Conservation (phyloP, 2,888 invertebrate species). For the Prionchulus punctatus region DNA sequence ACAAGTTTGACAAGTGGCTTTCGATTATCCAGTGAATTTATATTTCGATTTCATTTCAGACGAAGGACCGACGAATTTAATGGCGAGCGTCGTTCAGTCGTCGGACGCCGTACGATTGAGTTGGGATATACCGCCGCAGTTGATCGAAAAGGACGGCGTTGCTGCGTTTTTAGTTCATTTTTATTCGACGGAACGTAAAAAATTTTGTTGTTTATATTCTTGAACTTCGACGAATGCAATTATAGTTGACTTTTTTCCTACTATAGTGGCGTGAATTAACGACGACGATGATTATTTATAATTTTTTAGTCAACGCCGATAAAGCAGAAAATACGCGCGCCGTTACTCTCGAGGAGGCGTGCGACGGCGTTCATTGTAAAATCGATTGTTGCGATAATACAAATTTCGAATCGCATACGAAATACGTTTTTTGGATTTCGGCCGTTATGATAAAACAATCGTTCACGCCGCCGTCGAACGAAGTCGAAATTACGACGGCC, state of each 20-base stretch:
- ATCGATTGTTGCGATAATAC: background rate
- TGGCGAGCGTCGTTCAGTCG: background rate
- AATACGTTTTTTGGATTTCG: background rate
- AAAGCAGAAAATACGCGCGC: background rate
- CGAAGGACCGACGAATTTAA: background rate
- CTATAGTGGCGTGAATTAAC: too few species aligned
- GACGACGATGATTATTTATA: too few species aligned
- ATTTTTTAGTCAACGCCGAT: too few species aligned
- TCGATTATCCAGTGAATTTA: too few species aligned
- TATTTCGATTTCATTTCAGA: too few species aligned
- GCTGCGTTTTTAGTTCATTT: background rate
- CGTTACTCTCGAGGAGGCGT: background rate
- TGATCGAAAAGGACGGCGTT: background rate
- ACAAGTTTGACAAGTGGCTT: too few species aligned
- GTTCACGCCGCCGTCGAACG: background rate
- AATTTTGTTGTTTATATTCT: too few species aligned
- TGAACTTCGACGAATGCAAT: too few species aligned
- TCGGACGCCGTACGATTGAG: background rate
- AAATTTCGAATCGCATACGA: background rate
- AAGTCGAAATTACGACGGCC: background rate
- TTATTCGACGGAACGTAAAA: background rate
- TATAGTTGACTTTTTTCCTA: too few species aligned
- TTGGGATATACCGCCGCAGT: background rate
- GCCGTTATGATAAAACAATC: background rate
- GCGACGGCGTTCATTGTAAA: background rate